These are phyloP conservation scores for Pterobdella sp. DNA, from an alignment of 2,888 invertebrate genomes.

Conservation along the genomic window DNA sequence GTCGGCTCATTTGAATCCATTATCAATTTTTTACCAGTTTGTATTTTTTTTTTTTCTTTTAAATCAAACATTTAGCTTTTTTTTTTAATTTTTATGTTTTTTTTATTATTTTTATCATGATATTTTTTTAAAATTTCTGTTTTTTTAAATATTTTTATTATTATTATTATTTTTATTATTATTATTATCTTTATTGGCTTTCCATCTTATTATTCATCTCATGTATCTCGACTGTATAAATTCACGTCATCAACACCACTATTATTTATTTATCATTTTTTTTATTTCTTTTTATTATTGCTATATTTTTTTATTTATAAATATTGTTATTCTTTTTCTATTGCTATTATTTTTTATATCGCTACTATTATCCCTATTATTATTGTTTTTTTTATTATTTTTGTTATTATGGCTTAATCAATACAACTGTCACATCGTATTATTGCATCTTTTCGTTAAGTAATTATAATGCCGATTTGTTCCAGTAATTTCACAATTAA, in stretches of 20 bases:
- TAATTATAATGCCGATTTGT: neutral
- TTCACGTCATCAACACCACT: neutral
- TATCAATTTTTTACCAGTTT: too few species aligned
- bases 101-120: constrained; percentile 4
- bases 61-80: neutral
- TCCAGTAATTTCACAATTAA: neutral
- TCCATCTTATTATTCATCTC: neutral
- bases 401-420: neutral
- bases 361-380: neutral
- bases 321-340: neutral
- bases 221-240: neutral
- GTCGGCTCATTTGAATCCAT: too few species aligned
- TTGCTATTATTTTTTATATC: neutral
- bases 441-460: neutral
- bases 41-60: too few species aligned
- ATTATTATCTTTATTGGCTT: neutral
- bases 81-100: neutral
- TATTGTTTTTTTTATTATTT: too few species aligned
- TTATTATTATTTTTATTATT: constrained; percentile 8
- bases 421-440: neutral
- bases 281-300: constrained; percentile 4
- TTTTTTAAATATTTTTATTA: neutral
- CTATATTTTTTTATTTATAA: neutral
- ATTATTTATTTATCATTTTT: neutral
- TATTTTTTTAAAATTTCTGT: neutral